Evolutionary conservation across 1,140 invertebrate species (phyloP).

Genomic region (Trichonephila clavata): DNA sequence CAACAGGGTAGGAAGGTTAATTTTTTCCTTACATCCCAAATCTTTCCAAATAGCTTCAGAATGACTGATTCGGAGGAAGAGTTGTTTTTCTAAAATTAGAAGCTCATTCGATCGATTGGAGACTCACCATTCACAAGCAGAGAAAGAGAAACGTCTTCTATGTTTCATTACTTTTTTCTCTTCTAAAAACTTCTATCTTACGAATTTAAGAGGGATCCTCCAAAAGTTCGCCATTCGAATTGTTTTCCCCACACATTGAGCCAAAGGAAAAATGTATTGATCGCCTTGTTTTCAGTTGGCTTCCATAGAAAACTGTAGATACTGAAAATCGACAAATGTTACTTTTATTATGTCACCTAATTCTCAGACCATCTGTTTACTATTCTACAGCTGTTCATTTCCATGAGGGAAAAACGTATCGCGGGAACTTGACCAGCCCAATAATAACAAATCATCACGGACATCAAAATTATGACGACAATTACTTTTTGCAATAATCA

Average conservation of each 20-base stretch:
- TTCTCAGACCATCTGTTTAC: slow-evolving; percentile 8
- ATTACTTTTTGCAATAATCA: too few relatives aligned
- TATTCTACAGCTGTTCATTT: slow-evolving; percentile 18
- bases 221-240: slow-evolving; percentile 8
- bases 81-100: slow-evolving; percentile 39
- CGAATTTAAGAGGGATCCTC: not conserved
- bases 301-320: not conserved
- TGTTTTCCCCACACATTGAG: not conserved
- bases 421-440: not conserved
- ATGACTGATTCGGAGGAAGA: not conserved
- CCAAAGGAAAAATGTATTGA: not conserved
- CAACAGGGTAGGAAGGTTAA: too few relatives aligned
- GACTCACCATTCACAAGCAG: slow-evolving; percentile 18
- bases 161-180: slow-evolving; percentile 17
- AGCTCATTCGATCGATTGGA: slow-evolving; percentile 34
- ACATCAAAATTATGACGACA: not conserved
- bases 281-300: not conserved
- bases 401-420: not conserved
- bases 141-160: not conserved
- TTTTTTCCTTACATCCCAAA: not conserved
- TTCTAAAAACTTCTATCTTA: slow-evolving; percentile 1
- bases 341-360: slow-evolving; percentile 28
- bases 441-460: not conserved
- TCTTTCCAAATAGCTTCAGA: not conserved
- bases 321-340: slow-evolving; percentile 35